phyloP scores from a whole-genome alignment of 2,797 vertebrate genomes.

The Darevskia mixta region DNA sequence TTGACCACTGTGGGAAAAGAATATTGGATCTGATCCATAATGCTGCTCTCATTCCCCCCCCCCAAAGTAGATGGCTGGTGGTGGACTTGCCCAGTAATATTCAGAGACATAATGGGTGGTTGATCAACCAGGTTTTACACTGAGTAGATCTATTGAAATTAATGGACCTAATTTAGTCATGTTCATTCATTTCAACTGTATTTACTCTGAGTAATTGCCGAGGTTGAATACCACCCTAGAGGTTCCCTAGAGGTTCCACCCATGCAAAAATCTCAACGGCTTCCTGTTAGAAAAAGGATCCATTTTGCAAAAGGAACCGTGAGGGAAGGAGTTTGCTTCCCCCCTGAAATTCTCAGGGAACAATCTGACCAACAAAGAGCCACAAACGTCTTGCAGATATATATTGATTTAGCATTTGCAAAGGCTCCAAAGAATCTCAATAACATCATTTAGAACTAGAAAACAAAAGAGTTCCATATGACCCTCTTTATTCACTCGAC shows the following conservation, averaged over 20 bases:
- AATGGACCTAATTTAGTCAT: too few relatives aligned
- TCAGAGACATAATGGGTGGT: neutral
- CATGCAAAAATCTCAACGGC: fast-evolving
- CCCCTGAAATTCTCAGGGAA: neutral
- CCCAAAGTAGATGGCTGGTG: neutral
- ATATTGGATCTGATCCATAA: too few relatives aligned
- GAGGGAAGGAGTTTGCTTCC: neutral
- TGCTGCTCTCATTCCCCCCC: too few relatives aligned
- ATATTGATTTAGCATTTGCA: neutral
- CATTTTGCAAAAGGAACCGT: fast-evolving
- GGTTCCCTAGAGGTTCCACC: slow-evolving; percentile 8
- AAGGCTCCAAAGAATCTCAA: neutral
- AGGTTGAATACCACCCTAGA: too few relatives aligned
- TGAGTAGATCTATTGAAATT: too few relatives aligned
- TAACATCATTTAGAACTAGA: neutral
- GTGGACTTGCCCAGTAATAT: neutral
- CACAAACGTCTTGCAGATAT: neutral
- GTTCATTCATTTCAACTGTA: too few relatives aligned
- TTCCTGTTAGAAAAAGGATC: fast-evolving
- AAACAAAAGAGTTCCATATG: neutral
- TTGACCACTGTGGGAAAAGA: too few relatives aligned
- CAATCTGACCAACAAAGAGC: neutral
- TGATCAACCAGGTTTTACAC: too few relatives aligned
- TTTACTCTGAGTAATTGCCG: too few relatives aligned
- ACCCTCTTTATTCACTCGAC: neutral